A percentile compares a stretch with the other conserved stretches of the same genome.
These are phyloP conservation scores for Cairina moschata DNA, from an alignment of 2,113 vertebrate genomes.

Conservation along the genomic window DNA sequence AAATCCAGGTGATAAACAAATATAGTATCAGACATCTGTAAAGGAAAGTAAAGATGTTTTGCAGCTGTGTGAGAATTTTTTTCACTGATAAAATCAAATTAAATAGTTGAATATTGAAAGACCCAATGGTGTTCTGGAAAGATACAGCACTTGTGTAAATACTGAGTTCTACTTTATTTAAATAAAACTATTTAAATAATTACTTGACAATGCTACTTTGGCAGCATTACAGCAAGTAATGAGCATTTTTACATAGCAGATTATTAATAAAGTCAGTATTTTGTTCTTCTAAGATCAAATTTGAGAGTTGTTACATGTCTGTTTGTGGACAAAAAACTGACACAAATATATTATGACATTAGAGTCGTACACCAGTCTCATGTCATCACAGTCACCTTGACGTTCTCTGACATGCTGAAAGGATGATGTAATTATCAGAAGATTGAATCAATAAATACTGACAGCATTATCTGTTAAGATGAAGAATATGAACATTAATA, in stretches of 20 bases:
- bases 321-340: background rate
- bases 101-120: background rate
- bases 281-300: background rate
- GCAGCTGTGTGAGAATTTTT: background rate
- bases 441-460: constrained; percentile 62
- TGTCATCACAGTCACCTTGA: constrained; percentile 40
- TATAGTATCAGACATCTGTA: background rate
- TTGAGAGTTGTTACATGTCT: background rate
- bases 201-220: background rate
- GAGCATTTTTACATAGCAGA: background rate
- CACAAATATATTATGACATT: constrained; percentile 46
- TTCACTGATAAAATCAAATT: background rate
- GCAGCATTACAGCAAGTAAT: background rate
- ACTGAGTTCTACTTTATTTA: background rate
- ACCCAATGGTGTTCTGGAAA: background rate
- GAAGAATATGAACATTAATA: constrained; percentile 21
- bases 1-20: background rate
- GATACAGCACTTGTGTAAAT: background rate
- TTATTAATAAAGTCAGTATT: constrained; percentile 19
- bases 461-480: constrained; percentile 29
- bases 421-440: constrained; percentile 39
- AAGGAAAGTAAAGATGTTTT: background rate
- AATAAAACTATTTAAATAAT: background rate
- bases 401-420: constrained; percentile 13
- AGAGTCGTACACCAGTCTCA: constrained; percentile 10